Base-by-base conservation (phyloP, 2,797 vertebrate species). In the Protonibea diacanthus region DNA sequence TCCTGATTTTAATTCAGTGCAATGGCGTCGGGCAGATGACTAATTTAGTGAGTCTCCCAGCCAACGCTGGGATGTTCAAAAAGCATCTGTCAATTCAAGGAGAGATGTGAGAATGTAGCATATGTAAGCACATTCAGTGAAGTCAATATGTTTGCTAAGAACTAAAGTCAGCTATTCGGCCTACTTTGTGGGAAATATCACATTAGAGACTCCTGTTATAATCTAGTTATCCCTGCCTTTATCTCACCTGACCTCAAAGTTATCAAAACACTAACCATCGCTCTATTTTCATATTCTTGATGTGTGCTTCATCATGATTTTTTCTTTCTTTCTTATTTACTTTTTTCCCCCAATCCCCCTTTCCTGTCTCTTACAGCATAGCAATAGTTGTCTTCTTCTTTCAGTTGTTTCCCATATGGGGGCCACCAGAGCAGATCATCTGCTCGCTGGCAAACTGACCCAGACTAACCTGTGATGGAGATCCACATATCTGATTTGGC, bases 1-100 rank as follows among this genome's bases (percentile, higher is more conserved):
- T 90, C 45, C 79, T 69, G 77, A 76, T 85, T 86, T 84, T 90
- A 85, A 88, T 89, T 87, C 80, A 84, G 47, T 67, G 80, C 81
- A 88, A 76, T 81, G 70, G 69, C 56, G 47, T 82, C 25, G 4
- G 71, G 64, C 15, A 63, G 70, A 86, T 86, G 82, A 88, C 68
- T 85, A 83, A 83, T 91, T 88, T 77, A 81, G 72, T 69, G 69
- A 77, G 20, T 59, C 78, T 91, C 53, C 67, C 42, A 83, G 84
- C 40, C 23, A 67, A 58, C 12, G n/a, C 71, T 33, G 51, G 18
- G 18, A 21, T 76, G 74, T 85, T 82, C 71, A 78, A 77, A 86
- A 82, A 56, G 59, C 81, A 81, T 81, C 81, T 83, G 76, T 82
- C 82, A 87, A 58, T 58, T 81, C 59, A 68, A 45, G 40, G 13